These are phyloP conservation scores for Mycteria americana DNA, from an alignment of 2,797 vertebrate genomes.

Conservation along the genomic window DNA sequence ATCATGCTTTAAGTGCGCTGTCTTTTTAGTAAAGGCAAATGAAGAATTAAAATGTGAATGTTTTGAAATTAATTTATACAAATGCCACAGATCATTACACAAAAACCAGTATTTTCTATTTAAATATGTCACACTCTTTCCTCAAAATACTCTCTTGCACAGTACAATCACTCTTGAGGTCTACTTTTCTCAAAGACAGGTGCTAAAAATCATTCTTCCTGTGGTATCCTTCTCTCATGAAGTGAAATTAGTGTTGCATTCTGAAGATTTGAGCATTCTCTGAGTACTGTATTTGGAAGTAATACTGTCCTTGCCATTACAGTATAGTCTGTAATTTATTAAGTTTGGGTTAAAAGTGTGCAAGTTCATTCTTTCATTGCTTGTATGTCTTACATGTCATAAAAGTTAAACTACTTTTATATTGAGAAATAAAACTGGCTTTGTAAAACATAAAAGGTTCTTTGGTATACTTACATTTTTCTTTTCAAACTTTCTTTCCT, in stretches of 20 bases:
- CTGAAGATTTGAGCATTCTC: not conserved
- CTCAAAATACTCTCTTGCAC: not conserved
- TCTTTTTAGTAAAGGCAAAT: not conserved
- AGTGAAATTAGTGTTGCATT: not conserved
- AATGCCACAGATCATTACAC: not conserved
- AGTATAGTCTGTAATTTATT: not conserved
- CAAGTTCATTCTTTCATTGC: not conserved
- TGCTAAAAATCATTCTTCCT: not conserved
- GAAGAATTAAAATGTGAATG: not conserved
- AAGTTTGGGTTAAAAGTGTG: not conserved
- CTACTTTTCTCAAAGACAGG: not conserved
- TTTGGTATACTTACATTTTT: not conserved
- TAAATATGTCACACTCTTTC: not conserved
- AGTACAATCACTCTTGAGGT: not conserved
- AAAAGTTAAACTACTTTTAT: not conserved
- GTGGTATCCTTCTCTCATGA: not conserved
- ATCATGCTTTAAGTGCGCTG: not conserved
- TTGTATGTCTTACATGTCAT: not conserved
- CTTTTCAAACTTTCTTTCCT: not conserved
- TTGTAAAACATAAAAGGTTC: not conserved
- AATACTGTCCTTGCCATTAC: not conserved
- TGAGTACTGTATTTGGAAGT: not conserved
- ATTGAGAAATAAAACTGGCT: not conserved
- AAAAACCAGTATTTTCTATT: not conserved
- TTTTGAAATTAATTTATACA: not conserved